Percentiles rank a stretch among this genome's conserved stretches.
Evolutionary conservation across 2,888 invertebrate genomes (phyloP).

Genomic region (Clitarchus hookeri): DNA sequence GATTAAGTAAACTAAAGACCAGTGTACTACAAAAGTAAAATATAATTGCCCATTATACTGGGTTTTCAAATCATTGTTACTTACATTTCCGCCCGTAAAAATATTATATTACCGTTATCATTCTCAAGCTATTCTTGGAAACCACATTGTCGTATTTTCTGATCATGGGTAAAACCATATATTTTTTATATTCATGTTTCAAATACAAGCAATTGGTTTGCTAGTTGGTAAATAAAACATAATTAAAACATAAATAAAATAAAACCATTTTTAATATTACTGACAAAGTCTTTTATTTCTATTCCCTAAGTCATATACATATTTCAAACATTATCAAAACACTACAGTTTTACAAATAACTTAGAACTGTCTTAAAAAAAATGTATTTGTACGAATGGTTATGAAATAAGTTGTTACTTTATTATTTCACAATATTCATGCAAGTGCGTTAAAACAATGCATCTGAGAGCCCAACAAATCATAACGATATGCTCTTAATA

Average conservation of each 20-base stretch:
- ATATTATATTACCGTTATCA: no score
- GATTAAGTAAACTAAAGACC: no score
- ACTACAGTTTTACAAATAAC: constrained; percentile 5
- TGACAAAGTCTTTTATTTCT: neutral
- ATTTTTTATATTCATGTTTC: no score
- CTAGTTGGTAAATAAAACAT: neutral
- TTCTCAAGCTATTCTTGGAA: no score
- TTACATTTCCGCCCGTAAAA: no score
- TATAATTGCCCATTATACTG: no score
- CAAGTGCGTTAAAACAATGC: neutral
- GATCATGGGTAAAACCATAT: no score
- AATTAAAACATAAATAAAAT: neutral
- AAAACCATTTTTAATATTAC: neutral
- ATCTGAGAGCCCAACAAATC: neutral
- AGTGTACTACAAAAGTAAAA: no score
- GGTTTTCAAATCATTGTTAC: no score
- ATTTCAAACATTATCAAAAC: neutral
- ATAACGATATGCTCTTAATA: no score
- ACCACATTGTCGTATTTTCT: no score
- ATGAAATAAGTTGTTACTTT: neutral
- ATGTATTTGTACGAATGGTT: neutral
- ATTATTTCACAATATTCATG: neutral
- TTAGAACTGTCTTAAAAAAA: neutral
- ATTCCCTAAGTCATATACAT: neutral
- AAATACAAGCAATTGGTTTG: no score